These are phyloP conservation scores for Paratilapia polleni DNA, from an alignment of 2,113 vertebrate species.

Conservation along the genomic window DNA sequence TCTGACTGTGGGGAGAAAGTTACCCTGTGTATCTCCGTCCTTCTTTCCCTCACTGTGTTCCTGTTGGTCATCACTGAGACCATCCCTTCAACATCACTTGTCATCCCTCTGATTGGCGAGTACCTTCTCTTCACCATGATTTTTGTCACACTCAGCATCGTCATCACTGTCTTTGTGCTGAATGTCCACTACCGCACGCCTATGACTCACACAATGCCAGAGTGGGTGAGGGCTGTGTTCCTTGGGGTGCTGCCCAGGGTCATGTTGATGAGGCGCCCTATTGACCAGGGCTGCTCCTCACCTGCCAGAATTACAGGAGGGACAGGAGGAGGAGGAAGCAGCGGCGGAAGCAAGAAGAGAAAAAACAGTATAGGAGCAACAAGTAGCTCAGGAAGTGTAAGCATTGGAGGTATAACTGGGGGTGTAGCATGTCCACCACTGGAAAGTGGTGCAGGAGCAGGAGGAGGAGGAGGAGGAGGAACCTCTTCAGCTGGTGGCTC, in stretches of 20 bases:
- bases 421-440: constrained; percentile 37
- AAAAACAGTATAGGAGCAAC: constrained; percentile 60
- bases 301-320: constrained; percentile 52
- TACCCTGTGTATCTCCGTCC: constrained; percentile 94
- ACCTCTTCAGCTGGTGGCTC: constrained; percentile 58
- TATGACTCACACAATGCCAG: constrained; percentile 89
- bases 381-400: constrained; percentile 68
- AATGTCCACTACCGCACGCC: constrained; percentile 94
- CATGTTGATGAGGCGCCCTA: constrained; percentile 88
- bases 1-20: constrained; percentile 96
- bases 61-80: constrained; percentile 95
- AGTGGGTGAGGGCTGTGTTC: constrained; percentile 88
- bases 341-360: constrained; percentile 55
- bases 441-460: constrained; percentile 56
- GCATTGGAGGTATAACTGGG: constrained; percentile 70
- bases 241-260: constrained; percentile 85
- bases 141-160: constrained; percentile 93
- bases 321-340: constrained; percentile 29
- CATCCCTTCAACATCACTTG: constrained; percentile 93
- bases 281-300: constrained; percentile 76
- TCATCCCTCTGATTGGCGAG: constrained; percentile 93
- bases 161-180: constrained; percentile 93
- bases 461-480: constrained; percentile 26
- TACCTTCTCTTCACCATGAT: constrained; percentile 99
- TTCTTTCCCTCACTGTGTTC: constrained; percentile 95